Evolutionary conservation across 2,888 invertebrate genomes (phyloP).

Genomic region (Mythimna impura): DNA sequence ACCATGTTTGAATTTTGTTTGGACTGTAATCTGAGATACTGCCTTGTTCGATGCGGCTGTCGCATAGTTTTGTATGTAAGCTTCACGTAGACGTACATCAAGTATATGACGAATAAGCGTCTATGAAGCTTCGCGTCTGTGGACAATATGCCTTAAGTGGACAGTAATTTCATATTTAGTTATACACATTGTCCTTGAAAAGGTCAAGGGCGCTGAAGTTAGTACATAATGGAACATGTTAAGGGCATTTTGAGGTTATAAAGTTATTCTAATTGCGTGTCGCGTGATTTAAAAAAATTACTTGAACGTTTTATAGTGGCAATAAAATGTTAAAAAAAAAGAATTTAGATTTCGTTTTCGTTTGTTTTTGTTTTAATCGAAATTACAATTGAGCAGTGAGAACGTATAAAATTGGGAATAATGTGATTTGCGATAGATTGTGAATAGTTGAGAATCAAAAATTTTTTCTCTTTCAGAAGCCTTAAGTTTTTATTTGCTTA

Average conservation of each 20-base stretch:
- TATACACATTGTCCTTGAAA: constrained; percentile 9
- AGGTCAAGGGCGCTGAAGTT: constrained; percentile 24
- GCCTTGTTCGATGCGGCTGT: too few relatives aligned
- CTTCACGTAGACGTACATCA: too few relatives aligned
- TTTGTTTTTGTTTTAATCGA: constrained; percentile 23
- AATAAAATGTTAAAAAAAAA: constrained; percentile 27
- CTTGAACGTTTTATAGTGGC: constrained; percentile 24
- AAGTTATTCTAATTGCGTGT: constrained; percentile 41
- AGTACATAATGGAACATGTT: constrained; percentile 9
- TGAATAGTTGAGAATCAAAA: neutral
- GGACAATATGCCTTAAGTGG: too few relatives aligned
- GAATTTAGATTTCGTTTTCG: constrained; percentile 14
- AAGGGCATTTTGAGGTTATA: constrained; percentile 30
- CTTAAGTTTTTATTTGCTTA: too few relatives aligned
- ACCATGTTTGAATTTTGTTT: too few relatives aligned
- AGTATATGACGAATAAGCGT: too few relatives aligned
- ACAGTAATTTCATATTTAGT: neutral
- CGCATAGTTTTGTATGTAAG: too few relatives aligned
- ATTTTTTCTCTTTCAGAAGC: too few relatives aligned
- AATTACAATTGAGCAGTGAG: constrained; percentile 2
- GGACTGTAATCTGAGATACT: too few relatives aligned
- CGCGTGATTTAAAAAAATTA: constrained; percentile 29
- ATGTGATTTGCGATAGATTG: neutral
- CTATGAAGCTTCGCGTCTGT: too few relatives aligned
- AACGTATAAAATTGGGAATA: neutral